Conservation (phyloP, 2,113 vertebrate genomes). For the Rhegmatorhina hoffmannsi region DNA sequence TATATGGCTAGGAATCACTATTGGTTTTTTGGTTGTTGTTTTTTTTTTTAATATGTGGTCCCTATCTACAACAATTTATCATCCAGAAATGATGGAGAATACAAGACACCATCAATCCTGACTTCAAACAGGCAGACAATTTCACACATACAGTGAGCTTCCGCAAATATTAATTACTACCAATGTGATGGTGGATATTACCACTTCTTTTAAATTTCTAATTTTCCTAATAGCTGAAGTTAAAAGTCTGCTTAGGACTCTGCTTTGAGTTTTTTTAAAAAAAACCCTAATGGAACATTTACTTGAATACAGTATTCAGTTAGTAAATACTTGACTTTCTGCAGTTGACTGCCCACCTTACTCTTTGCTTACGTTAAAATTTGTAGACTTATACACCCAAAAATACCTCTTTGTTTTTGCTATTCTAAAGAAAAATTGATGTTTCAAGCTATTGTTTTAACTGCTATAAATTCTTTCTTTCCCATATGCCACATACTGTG, state of each 20-base stretch:
- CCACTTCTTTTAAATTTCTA: background rate
- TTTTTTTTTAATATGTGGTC: background rate
- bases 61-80: conserved; percentile 2
- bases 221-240: background rate
- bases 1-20: background rate
- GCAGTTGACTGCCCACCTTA: background rate
- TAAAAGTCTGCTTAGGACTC: background rate
- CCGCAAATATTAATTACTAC: background rate
- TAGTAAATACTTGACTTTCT: background rate
- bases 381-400: background rate
- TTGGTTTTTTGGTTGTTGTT: background rate
- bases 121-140: conserved; percentile 4
- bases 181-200: background rate
- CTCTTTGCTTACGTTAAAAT: background rate
- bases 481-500: background rate
- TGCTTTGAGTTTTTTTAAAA: background rate
- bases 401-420: background rate
- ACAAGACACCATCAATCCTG: background rate
- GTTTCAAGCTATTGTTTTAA: background rate
- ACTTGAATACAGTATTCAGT: background rate
- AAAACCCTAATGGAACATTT: background rate
- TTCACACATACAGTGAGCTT: background rate
- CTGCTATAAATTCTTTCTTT: background rate
- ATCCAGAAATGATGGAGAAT: background rate
- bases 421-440: background rate